Conservation (phyloP, 2,797 vertebrate genomes). For the Dryobates pubescens region DNA sequence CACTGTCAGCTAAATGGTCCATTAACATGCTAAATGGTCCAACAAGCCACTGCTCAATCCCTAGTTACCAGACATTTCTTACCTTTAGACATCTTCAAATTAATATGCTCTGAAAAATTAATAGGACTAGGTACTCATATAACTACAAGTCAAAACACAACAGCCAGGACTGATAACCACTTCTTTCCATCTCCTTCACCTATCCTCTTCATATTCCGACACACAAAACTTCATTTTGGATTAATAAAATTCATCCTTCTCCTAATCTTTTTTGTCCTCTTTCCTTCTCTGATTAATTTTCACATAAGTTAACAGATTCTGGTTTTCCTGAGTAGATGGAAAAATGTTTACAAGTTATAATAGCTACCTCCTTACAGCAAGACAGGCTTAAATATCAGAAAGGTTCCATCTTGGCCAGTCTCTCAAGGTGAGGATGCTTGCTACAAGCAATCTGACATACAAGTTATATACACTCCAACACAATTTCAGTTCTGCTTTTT, state of each 20-base stretch:
- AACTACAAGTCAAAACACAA: background rate
- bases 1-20: background rate
- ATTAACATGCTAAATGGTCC: background rate
- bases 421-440: background rate
- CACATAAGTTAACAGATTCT: background rate
- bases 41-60: background rate
- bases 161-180: background rate
- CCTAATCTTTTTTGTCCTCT: background rate
- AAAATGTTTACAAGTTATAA: background rate
- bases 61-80: background rate
- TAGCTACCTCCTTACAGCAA: background rate
- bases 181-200: background rate
- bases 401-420: background rate
- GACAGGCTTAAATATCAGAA: background rate
- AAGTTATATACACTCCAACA: rapidly evolving
- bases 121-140: background rate
- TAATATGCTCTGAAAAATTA: background rate
- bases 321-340: background rate
- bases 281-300: background rate
- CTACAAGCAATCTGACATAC: background rate
- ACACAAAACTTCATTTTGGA: background rate
- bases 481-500: background rate
- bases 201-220: background rate
- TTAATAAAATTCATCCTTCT: background rate
- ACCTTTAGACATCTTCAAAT: background rate